Evolutionary conservation across 2,797 vertebrate genomes (phyloP).

Genomic region (Xenopus petersii): DNA sequence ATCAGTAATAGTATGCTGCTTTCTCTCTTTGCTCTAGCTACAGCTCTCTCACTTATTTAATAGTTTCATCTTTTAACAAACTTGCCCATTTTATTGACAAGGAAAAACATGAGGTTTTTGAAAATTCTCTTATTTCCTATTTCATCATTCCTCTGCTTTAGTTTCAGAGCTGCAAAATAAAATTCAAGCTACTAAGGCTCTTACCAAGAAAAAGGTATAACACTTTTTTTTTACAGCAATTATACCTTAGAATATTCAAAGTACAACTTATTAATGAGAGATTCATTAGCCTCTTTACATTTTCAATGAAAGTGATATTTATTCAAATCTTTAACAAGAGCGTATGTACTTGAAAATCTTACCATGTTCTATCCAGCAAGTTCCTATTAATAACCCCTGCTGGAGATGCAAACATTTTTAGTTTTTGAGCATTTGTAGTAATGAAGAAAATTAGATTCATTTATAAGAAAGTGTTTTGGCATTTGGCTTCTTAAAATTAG

Average conservation of each 20-base stretch:
- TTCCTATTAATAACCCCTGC: neutral
- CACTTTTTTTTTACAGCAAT: slow-evolving; percentile 42
- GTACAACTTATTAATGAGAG: slow-evolving; percentile 10
- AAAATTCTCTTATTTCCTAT: neutral
- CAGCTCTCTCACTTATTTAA: too few relatives aligned
- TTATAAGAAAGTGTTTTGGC: too few relatives aligned
- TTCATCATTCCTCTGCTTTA: neutral
- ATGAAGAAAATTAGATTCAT: too few relatives aligned
- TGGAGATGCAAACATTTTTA: slow-evolving; percentile 5
- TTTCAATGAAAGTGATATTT: slow-evolving; percentile 22
- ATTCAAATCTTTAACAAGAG: slow-evolving; percentile 14
- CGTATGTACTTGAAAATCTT: neutral
- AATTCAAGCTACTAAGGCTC: slow-evolving; percentile 35
- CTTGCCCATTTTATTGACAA: too few relatives aligned
- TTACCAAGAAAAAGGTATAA: slow-evolving; percentile 21
- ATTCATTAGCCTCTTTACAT: slow-evolving; percentile 10
- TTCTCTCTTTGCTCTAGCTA: too few relatives aligned
- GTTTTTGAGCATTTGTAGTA: neutral
- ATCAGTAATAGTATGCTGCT: too few relatives aligned
- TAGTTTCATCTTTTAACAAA: too few relatives aligned
- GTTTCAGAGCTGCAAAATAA: slow-evolving; percentile 28
- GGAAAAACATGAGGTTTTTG: too few relatives aligned
- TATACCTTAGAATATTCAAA: slow-evolving; percentile 13
- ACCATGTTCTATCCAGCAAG: neutral
- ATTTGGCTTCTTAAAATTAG: too few relatives aligned